phyloP scores from a whole-genome alignment of 2,888 invertebrate genomes.

The Agrochola lychnidis region DNA sequence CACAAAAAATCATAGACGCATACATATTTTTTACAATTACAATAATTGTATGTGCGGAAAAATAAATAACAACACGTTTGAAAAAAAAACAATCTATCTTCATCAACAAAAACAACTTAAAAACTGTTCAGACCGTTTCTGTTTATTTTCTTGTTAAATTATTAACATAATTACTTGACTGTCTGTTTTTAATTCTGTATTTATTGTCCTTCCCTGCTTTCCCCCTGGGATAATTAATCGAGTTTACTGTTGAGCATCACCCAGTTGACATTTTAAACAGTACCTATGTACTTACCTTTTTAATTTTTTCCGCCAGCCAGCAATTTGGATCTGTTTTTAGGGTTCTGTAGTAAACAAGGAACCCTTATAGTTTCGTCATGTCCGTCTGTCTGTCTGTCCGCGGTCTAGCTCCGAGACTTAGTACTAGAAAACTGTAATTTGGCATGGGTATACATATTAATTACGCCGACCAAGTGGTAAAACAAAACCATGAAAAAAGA shows the following conservation, averaged over 20 bases:
- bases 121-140: background rate
- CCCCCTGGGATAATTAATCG: background rate
- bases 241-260: constrained; percentile 1
- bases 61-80: background rate
- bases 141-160: constrained; percentile 33
- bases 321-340: background rate
- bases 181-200: constrained; percentile 1
- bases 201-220: background rate
- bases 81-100: constrained; percentile 11
- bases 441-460: too few relatives aligned
- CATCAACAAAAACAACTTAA: constrained; percentile 13
- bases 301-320: background rate
- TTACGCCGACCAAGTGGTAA: too few relatives aligned
- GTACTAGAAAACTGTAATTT: too few relatives aligned
- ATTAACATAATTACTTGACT: constrained; percentile 17
- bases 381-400: too few relatives aligned
- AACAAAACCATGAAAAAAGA: too few relatives aligned
- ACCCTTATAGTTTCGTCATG: too few relatives aligned
- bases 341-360: too few relatives aligned
- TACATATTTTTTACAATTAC: too few relatives aligned
- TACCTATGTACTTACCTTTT: background rate
- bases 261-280: constrained; percentile 19
- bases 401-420: too few relatives aligned
- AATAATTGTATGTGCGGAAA: background rate
- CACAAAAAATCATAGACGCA: too few relatives aligned